phyloP scores from a whole-genome alignment of 2,888 invertebrate species.

The Tethea ocularis region DNA sequence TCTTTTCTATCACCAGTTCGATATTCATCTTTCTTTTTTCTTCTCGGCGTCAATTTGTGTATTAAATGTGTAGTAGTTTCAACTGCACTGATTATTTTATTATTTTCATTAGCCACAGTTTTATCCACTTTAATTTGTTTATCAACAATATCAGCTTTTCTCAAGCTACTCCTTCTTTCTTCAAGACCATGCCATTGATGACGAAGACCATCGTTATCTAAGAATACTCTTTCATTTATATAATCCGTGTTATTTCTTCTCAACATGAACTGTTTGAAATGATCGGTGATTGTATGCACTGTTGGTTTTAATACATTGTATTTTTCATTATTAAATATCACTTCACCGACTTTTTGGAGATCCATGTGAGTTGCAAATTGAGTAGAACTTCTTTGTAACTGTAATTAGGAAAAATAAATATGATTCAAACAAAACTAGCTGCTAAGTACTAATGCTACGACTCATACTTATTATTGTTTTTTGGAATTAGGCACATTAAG shows the following conservation, averaged over 20 bases:
- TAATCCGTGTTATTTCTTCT: conserved; percentile 31
- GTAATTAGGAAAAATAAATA: no score
- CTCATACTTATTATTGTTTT: no score
- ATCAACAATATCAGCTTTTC: conserved; percentile 37
- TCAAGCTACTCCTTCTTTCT: conserved; percentile 27
- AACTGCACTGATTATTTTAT: background rate
- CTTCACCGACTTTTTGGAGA: conserved; percentile 56
- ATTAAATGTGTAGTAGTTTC: background rate
- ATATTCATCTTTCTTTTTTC: conserved; percentile 11
- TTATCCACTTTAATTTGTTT: background rate
- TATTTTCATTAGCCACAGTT: no score
- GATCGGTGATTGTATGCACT: conserved; percentile 52
- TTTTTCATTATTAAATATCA: conserved; percentile 49
- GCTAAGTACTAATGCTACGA: no score
- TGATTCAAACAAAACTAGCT: no score
- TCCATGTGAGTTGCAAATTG: conserved; percentile 56
- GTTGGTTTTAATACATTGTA: conserved; percentile 59
- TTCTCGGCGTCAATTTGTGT: background rate
- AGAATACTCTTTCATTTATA: conserved; percentile 43
- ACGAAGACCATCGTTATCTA: conserved; percentile 62
- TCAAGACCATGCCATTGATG: conserved; percentile 61
- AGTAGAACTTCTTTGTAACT: conserved; percentile 27
- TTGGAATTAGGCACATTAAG: no score
- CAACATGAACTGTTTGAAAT: conserved; percentile 55
- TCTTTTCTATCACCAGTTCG: conserved; percentile 10